These are phyloP conservation scores for Entomobrya proxima DNA, from an alignment of 2,888 invertebrate species.

Conservation along the genomic window DNA sequence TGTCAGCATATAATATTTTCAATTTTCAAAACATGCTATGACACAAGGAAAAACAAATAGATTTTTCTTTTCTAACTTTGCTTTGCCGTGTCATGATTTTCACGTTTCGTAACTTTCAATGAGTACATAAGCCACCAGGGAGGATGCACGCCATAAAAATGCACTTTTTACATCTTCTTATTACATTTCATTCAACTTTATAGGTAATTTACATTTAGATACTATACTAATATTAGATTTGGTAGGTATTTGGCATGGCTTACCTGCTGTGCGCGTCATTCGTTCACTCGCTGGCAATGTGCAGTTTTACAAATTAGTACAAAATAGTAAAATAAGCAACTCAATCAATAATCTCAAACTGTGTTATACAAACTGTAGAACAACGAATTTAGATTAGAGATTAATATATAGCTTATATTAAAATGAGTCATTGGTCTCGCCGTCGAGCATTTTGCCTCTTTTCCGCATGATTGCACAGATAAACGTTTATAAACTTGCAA, in stretches of 20 bases:
- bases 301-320: conserved; percentile 8
- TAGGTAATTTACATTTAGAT: too few species aligned
- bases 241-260: background rate
- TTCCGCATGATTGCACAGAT: conserved; percentile 20
- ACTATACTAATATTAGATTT: too few species aligned
- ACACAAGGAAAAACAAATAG: background rate
- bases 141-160: background rate
- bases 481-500: too few species aligned
- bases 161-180: background rate
- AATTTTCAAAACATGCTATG: background rate
- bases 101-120: background rate
- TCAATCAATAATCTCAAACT: background rate
- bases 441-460: background rate
- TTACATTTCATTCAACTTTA: too few species aligned
- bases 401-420: too few species aligned
- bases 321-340: background rate
- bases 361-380: too few species aligned
- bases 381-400: too few species aligned
- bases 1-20: too few species aligned
- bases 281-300: background rate
- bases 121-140: background rate
- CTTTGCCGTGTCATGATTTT: background rate
- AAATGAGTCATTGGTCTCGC: background rate
- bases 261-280: conserved; percentile 24
- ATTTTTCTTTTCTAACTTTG: background rate